These are phyloP conservation scores for Sebastes schlegelii DNA, from an alignment of 2,113 vertebrate species.

Conservation along the genomic window DNA sequence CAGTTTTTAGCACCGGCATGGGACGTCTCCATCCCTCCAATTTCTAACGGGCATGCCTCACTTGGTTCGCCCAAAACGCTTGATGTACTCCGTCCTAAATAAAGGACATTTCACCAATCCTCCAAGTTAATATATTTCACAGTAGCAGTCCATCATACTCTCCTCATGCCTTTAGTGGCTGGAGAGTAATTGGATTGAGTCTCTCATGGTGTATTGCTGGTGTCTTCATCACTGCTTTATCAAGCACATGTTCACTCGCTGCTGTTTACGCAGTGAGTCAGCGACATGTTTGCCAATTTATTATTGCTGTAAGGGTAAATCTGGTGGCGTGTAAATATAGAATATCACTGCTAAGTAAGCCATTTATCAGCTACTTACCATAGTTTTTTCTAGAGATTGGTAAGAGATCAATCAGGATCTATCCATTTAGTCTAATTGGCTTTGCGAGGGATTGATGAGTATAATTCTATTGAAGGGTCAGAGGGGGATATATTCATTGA, in stretches of 20 bases:
- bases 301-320: slow-evolving; percentile 1
- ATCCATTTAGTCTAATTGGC: slow-evolving; percentile 56
- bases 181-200: slow-evolving; percentile 38
- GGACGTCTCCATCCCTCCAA: slow-evolving; percentile 71
- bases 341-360: slow-evolving; percentile 31
- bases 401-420: slow-evolving; percentile 52
- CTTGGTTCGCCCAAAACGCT: slow-evolving; percentile 64
- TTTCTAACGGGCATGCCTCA: slow-evolving; percentile 58
- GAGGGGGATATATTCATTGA: slow-evolving; percentile 8
- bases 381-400: slow-evolving; percentile 45
- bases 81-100: slow-evolving; percentile 65
- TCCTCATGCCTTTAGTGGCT: slow-evolving; percentile 28
- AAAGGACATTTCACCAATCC: slow-evolving; percentile 68
- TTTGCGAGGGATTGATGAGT: slow-evolving; percentile 58
- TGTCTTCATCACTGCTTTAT: slow-evolving; percentile 23
- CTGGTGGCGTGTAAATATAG: slow-evolving; percentile 26
- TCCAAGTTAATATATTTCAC: slow-evolving; percentile 55
- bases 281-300: not conserved
- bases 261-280: not conserved
- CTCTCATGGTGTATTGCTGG: slow-evolving; percentile 3
- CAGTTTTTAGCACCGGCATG: slow-evolving; percentile 78
- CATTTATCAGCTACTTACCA: slow-evolving; percentile 32
- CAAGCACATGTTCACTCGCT: slow-evolving; percentile 14
- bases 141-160: slow-evolving; percentile 36
- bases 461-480: slow-evolving; percentile 46